phyloP scores from a whole-genome alignment of 2,113 vertebrate species.

The Laterallus jamaicensis region DNA sequence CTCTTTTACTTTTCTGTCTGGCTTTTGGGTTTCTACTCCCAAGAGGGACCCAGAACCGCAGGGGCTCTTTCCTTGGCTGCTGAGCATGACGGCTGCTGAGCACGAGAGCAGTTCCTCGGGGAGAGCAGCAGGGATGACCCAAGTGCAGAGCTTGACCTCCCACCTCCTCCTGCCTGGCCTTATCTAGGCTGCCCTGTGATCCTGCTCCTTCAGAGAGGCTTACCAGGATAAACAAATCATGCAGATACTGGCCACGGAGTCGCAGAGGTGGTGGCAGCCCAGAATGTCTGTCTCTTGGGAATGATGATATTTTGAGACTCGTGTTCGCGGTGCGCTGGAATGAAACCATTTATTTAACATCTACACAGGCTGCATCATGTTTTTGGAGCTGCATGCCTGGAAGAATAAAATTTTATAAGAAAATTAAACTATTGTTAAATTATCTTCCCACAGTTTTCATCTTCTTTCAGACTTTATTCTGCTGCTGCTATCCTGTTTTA shows the following conservation, averaged over 20 bases:
- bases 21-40: background rate
- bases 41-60: background rate
- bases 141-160: background rate
- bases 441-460: background rate
- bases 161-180: background rate
- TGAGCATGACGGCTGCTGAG: fast-evolving
- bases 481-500: background rate
- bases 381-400: background rate
- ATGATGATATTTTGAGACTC: background rate
- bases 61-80: background rate
- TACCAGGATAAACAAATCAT: background rate
- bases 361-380: too few relatives aligned
- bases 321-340: background rate
- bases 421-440: background rate
- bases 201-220: background rate
- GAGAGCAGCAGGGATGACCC: background rate
- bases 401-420: background rate
- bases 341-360: background rate
- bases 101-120: too few relatives aligned
- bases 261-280: background rate
- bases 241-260: background rate
- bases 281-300: background rate
- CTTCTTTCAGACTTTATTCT: background rate
- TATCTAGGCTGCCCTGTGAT: background rate
- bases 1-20: background rate